Conservation (phyloP, 2,797 vertebrate genomes). For the Malacoctenus gilli region DNA sequence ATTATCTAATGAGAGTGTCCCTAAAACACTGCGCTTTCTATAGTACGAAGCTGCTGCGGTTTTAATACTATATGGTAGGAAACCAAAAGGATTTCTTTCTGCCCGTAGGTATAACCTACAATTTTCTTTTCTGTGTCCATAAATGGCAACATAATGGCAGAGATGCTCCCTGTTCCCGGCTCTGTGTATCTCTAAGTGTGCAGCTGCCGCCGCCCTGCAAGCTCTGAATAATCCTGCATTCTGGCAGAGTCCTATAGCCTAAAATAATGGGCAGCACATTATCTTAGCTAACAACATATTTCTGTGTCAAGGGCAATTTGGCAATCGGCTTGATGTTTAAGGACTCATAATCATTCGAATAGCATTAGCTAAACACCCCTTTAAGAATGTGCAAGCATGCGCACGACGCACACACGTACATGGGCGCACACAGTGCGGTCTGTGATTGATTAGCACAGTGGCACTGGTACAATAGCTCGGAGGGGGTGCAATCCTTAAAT, state of each 20-base stretch:
- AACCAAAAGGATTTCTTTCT: conserved; percentile 49
- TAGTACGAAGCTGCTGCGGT: conserved; percentile 44
- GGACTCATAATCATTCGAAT: conserved; percentile 71
- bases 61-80: conserved; percentile 35
- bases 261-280: conserved; percentile 75
- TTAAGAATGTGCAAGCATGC: conserved; percentile 44
- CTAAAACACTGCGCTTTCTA: conserved; percentile 27
- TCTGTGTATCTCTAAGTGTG: conserved; percentile 71
- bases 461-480: conserved; percentile 83
- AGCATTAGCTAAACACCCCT: conserved; percentile 64
- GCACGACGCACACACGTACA: not conserved
- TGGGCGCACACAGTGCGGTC: conserved; percentile 62
- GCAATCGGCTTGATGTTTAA: conserved; percentile 79
- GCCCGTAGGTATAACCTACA: conserved; percentile 64
- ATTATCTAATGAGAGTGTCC: conserved; percentile 25
- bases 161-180: conserved; percentile 61
- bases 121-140: conserved; percentile 60
- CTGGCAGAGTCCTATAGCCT: conserved; percentile 69
- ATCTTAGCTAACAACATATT: conserved; percentile 80
- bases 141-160: conserved; percentile 68
- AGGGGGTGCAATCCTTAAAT: conserved; percentile 80
- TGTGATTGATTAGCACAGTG: conserved; percentile 84
- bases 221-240: conserved; percentile 70
- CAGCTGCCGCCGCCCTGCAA: conserved; percentile 72
- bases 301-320: conserved; percentile 81